A percentile compares a stretch with the other conserved stretches of the same genome.
These are phyloP conservation scores for Alligator sinensis DNA, from an alignment of 2,113 vertebrate genomes.

Conservation along the genomic window DNA sequence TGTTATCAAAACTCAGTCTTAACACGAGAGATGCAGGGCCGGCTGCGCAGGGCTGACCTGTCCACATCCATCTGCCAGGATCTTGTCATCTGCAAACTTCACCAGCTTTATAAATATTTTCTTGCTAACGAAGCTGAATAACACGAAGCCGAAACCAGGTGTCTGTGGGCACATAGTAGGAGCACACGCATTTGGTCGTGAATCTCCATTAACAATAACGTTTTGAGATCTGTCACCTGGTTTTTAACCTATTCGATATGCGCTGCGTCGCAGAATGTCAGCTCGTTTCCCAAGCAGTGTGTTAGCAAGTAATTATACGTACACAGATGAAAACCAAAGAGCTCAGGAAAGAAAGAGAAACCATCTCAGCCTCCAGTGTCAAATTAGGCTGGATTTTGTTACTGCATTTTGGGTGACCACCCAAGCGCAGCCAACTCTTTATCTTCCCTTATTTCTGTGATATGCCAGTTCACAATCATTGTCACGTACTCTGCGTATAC, in stretches of 20 bases:
- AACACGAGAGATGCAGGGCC: no score
- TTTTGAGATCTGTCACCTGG: background rate
- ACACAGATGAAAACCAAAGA: background rate
- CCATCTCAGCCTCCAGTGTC: fast-evolving
- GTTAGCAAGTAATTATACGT: background rate
- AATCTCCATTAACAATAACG: fast-evolving
- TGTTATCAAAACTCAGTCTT: no score
- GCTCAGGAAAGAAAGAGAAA: background rate
- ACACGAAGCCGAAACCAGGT: fast-evolving
- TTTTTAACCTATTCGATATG: background rate
- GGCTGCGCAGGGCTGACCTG: no score
- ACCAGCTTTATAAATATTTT: background rate
- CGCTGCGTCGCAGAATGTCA: background rate
- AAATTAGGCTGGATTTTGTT: fast-evolving
- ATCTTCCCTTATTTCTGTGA: background rate
- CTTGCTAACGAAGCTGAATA: background rate
- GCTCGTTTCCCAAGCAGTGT: background rate
- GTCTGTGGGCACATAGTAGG: no score
- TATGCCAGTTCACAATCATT: background rate
- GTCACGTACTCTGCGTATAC: background rate
- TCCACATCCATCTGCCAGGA: background rate
- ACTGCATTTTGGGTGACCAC: background rate
- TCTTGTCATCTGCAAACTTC: fast-evolving
- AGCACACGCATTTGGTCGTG: fast-evolving
- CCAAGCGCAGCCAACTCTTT: background rate